phyloP scores from a whole-genome alignment of 1,140 invertebrate genomes.

The Trichonephila clavipes region DNA sequence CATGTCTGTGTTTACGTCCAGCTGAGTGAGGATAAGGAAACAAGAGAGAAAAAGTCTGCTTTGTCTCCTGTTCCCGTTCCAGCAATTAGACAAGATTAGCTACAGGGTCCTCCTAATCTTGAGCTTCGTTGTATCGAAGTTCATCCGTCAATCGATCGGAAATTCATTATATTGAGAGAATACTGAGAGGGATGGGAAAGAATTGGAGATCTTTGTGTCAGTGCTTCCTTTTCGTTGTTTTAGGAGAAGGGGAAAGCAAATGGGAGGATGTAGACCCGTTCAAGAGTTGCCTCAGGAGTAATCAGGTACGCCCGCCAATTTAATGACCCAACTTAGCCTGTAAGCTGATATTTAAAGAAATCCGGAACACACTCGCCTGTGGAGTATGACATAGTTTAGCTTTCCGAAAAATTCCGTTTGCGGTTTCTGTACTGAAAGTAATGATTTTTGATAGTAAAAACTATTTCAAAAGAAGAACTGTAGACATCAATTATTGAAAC shows the following conservation, averaged over 20 bases:
- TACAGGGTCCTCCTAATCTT: conserved; percentile 33
- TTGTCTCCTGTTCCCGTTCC: conserved; percentile 35
- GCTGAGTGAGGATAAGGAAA: neutral
- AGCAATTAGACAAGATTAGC: conserved; percentile 55
- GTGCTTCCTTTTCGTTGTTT: conserved; percentile 51
- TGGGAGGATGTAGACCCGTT: neutral
- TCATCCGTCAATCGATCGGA: conserved; percentile 51
- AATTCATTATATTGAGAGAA: conserved; percentile 57
- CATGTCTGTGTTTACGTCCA: neutral
- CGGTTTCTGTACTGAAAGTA: neutral
- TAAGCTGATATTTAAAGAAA: neutral
- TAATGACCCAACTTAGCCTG: neutral
- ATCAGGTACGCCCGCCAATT: conserved; percentile 27
- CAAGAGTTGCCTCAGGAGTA: conserved; percentile 3
- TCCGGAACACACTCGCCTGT: neutral
- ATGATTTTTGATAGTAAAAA: neutral
- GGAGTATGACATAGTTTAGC: neutral
- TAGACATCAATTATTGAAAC: too few species aligned
- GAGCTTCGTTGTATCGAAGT: conserved; percentile 48
- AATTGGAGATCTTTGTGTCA: neutral
- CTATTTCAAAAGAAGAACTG: neutral
- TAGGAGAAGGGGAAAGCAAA: conserved; percentile 37
- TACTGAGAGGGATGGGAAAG: neutral
- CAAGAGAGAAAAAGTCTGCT: conserved; percentile 11
- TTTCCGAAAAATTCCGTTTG: neutral